Evolutionary conservation across 2,888 invertebrate genomes (phyloP), one percentile per base, ranked within the genome.

Genomic region (Stenurella melanura): DNA sequence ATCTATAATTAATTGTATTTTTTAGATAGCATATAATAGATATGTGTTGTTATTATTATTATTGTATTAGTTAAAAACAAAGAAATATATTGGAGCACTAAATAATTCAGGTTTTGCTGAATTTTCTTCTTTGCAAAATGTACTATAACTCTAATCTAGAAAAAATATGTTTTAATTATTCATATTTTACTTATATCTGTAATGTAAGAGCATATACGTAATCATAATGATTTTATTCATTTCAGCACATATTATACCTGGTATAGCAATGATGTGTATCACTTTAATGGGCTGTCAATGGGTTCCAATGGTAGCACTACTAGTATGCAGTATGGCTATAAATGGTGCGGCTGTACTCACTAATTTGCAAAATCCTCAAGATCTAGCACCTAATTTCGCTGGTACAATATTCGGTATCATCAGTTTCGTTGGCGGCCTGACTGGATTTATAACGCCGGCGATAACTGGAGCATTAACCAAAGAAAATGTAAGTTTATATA

Each of bases 231-330:
- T 26, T 26, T 42, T 38, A 6, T 67, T 38, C 38, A 3, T 75
- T 85, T 76, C 82, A 92, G 92, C 92, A 1, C 92, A 92, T 87
- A 87, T 92, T 19, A 84, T 92, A 7, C 92, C 92, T 0, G 92
- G 92, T 0, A 79, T 91, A 1, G 88, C 91, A 0, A 88, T 92
- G 12, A 82, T 83, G 56, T 68, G 80, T 4, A 85, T 86, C 56
- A 72, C 80, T 10, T 34, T 34, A 34, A 34, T 77, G 80, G 82
- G 82, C 19, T 85, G 84, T 58, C 75, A 83, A 56, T 70, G 80
- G 60, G 30, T 79, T 9, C 79, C 80, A 15, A 84, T 83, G 0
- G 80, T 86, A 7, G 75, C 76, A 0, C 73, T 87, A 17, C 73
- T 86, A 17, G 80, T 83, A 1, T 69, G 85, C 18, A 84, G 84